phyloP scores from a whole-genome alignment of 2,113 vertebrate genomes.

The Saguinus imperator region DNA sequence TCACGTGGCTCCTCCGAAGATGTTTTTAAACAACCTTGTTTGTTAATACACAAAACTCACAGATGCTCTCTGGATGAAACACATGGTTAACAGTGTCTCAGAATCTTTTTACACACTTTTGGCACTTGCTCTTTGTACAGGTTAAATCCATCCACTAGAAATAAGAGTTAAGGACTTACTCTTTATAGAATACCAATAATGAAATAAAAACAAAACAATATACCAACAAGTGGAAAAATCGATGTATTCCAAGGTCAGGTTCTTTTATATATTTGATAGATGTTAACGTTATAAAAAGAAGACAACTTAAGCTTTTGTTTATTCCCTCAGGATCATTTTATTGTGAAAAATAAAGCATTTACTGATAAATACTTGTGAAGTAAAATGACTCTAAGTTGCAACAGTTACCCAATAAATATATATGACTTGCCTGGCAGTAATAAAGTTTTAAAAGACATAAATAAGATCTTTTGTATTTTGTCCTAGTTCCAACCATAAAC shows the following conservation, averaged over 20 bases:
- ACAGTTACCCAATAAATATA: background rate
- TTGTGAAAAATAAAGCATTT: background rate
- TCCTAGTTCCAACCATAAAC: background rate
- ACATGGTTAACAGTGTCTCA: background rate
- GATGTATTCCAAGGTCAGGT: background rate
- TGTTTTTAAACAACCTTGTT: background rate
- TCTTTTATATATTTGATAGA: background rate
- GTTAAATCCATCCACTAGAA: background rate
- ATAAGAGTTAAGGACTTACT: background rate
- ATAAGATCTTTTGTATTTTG: background rate
- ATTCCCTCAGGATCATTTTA: background rate
- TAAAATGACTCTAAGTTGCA: background rate
- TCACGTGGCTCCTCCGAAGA: background rate
- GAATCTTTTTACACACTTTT: background rate
- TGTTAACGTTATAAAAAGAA: background rate
- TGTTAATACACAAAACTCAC: background rate
- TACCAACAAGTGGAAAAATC: background rate
- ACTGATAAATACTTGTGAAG: background rate
- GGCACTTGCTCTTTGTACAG: background rate
- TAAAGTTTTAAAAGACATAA: background rate
- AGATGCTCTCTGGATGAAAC: background rate
- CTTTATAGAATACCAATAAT: background rate
- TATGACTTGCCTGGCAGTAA: background rate
- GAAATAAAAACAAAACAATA: background rate
- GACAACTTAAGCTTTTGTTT: background rate